Evolutionary conservation across 2,797 vertebrate genomes (phyloP).

Genomic region (Lates japonicus): DNA sequence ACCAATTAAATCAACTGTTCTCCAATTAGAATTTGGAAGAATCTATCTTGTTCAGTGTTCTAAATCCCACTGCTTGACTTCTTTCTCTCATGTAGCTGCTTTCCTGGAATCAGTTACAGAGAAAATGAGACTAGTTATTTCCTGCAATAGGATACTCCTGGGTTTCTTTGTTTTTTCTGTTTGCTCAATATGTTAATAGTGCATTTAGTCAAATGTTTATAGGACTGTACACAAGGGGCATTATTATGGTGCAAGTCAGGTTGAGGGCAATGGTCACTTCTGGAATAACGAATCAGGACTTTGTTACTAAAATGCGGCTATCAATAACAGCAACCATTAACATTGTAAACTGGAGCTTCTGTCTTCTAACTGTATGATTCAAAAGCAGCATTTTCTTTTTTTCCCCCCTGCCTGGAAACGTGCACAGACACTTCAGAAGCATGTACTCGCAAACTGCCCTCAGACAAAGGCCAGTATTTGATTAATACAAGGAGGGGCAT

Average conservation of each 20-base stretch:
- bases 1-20: conserved; percentile 99
- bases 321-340: conserved; percentile 38
- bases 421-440: conserved; percentile 48
- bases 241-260: conserved; percentile 66
- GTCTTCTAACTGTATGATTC: conserved; percentile 21
- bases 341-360: conserved; percentile 41
- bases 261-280: conserved; percentile 53
- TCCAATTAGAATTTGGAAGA: conserved; percentile 99
- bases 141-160: conserved; percentile 96
- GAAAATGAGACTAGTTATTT: conserved; percentile 90
- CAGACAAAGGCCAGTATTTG: conserved; percentile 74
- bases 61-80: conserved; percentile 91
- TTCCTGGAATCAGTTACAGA: conserved; percentile 93
- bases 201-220: conserved; percentile 84
- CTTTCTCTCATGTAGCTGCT: conserved; percentile 84
- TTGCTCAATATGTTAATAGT: conserved; percentile 91
- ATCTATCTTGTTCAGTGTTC: conserved; percentile 94
- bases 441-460: conserved; percentile 62
- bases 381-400: conserved; percentile 21
- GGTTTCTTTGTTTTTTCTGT: conserved; percentile 89
- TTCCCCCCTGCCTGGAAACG: conserved; percentile 18
- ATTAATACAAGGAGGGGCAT: conserved; percentile 81
- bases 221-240: conserved; percentile 72
- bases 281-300: conserved; percentile 55
- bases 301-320: conserved; percentile 29